phyloP scores from a whole-genome alignment of 2,888 invertebrate species.

The Drosophila helvetica region DNA sequence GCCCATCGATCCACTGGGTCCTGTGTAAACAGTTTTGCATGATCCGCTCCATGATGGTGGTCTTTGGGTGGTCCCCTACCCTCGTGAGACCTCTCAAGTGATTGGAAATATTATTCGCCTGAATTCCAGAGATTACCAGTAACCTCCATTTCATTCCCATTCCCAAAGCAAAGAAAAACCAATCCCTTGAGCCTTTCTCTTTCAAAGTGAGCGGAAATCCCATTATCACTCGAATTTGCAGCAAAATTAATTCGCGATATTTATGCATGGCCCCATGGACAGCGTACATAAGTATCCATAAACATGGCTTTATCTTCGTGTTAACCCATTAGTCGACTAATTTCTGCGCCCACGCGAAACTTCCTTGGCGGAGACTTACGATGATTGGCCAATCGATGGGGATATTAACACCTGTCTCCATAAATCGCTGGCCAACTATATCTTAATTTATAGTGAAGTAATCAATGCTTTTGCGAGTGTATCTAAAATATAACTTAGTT shows the following conservation, averaged over 20 bases:
- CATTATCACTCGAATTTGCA: slow-evolving; percentile 31
- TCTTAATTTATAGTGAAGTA: slow-evolving; percentile 74
- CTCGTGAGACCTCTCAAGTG: slow-evolving; percentile 5
- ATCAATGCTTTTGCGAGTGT: slow-evolving; percentile 62
- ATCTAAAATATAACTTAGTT: slow-evolving; percentile 59
- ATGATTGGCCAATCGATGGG: slow-evolving; percentile 42
- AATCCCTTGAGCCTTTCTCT: slow-evolving; percentile 16
- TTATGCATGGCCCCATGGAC: slow-evolving; percentile 10
- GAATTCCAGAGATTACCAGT: neutral
- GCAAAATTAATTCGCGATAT: slow-evolving; percentile 31
- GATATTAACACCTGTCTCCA: slow-evolving; percentile 39
- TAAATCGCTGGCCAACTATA: slow-evolving; percentile 49
- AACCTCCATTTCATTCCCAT: slow-evolving; percentile 13
- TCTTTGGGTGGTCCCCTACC: slow-evolving; percentile 55
- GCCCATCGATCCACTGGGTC: slow-evolving; percentile 40
- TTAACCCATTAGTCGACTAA: slow-evolving; percentile 47
- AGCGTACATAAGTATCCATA: slow-evolving; percentile 24
- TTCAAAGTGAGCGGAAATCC: slow-evolving; percentile 34
- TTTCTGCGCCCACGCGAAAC: slow-evolving; percentile 35
- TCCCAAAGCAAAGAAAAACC: slow-evolving; percentile 28
- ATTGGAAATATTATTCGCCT: too few relatives aligned
- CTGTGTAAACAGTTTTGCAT: slow-evolving; percentile 24
- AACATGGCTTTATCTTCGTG: slow-evolving; percentile 36
- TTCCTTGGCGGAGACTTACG: slow-evolving; percentile 34
- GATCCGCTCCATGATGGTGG: too few relatives aligned